Evolutionary conservation across 2,797 vertebrate genomes (phyloP).

Genomic region (Fistularia commersonii): DNA sequence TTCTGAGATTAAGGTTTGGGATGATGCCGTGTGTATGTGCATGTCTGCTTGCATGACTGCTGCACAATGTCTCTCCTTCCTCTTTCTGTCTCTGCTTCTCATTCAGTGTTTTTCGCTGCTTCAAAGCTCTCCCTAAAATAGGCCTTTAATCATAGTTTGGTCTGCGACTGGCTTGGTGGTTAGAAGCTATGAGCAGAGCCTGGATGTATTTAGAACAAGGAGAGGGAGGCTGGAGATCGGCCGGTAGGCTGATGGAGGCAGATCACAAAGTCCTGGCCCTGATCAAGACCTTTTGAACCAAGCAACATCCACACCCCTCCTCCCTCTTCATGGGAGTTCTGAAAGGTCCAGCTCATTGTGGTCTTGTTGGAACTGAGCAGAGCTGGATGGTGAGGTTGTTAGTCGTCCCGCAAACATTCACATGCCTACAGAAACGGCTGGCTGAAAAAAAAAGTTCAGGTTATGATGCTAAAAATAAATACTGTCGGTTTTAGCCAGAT

Average conservation of each 20-base stretch:
- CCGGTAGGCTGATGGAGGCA: conserved; percentile 38
- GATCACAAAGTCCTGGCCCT: conserved; percentile 48
- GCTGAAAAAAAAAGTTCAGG: too few relatives aligned
- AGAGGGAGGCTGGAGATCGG: conserved; percentile 36
- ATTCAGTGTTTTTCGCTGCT: conserved; percentile 55
- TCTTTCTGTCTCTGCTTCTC: conserved; percentile 41
- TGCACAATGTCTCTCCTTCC: conserved; percentile 24
- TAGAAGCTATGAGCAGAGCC: conserved; percentile 73
- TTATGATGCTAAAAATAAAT: too few relatives aligned
- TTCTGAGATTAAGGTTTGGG: conserved; percentile 30
- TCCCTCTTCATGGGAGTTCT: conserved; percentile 4
- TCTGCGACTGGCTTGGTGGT: conserved; percentile 65
- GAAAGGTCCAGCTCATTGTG: conserved; percentile 15
- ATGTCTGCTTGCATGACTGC: conserved; percentile 18
- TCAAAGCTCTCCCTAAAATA: conserved; percentile 78
- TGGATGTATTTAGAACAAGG: conserved; percentile 72
- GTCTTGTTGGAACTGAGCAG: not conserved
- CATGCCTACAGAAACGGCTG: too few relatives aligned
- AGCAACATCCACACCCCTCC: conserved; percentile 23
- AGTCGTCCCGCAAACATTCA: conserved; percentile 14
- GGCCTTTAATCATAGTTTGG: conserved; percentile 78
- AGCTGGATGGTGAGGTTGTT: conserved; percentile 13
- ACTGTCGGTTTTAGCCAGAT: too few relatives aligned
- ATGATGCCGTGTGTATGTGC: not conserved
- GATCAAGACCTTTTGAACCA: conserved; percentile 35